Conservation (phyloP, 2,113 vertebrate species). For the Triplophysa siluroides region DNA sequence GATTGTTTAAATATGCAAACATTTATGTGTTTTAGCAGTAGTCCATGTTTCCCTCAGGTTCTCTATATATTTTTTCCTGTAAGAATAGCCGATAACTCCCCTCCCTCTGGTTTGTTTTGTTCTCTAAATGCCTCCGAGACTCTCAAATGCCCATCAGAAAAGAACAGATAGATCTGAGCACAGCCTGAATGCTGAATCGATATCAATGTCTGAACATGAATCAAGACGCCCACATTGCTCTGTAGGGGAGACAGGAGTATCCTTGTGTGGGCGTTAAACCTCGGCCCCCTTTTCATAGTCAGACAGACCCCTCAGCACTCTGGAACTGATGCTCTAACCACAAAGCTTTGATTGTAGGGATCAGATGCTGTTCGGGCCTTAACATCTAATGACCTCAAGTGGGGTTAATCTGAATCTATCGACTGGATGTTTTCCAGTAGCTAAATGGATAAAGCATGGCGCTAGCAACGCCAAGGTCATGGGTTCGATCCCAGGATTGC, state of each 20-base stretch:
- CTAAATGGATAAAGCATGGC: too few species aligned
- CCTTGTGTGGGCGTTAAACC: constrained; percentile 7
- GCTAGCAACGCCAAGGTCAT: too few species aligned
- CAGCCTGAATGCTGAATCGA: constrained; percentile 43
- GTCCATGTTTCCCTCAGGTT: neutral
- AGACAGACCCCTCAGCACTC: neutral
- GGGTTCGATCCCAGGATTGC: too few species aligned
- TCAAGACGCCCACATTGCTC: neutral
- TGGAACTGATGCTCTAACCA: neutral
- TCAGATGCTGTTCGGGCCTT: neutral
- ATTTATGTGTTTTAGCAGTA: neutral
- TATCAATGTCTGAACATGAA: constrained; percentile 40
- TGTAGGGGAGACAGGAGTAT: neutral
- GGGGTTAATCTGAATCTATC: constrained; percentile 2
- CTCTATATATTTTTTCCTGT: neutral
- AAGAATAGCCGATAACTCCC: constrained; percentile 3
- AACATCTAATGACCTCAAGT: neutral
- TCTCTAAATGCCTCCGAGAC: constrained; percentile 52
- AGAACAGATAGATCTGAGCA: constrained; percentile 46
- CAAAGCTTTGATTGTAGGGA: constrained; percentile 11
- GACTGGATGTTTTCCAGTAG: neutral
- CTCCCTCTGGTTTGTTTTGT: neutral
- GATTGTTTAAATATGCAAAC: neutral
- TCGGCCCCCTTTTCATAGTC: neutral
- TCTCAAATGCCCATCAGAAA: constrained; percentile 43